Base-by-base conservation (phyloP, 2,113 vertebrate species). In the Silurus glanis region DNA sequence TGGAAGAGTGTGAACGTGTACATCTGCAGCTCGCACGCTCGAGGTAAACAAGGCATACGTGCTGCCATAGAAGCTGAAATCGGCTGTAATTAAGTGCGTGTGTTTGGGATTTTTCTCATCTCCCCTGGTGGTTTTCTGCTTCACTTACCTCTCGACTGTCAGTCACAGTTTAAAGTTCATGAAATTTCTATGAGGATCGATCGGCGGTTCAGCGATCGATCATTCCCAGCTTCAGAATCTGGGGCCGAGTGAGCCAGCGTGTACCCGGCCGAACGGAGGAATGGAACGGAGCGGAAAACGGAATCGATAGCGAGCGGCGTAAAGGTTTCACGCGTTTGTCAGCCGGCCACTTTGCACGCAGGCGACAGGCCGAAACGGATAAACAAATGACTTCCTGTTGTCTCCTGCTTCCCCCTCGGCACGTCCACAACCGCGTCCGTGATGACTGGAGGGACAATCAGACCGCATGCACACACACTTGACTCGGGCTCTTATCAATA, bases 121-220 rank as follows among this genome's bases (percentile, higher is more conserved):
- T 89, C 83, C 90, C 89, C 87, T 66, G 86, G 90, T 91, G 91
- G 86, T 86, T 84, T 86, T 53, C 67, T 83, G 75, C 86, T 91
- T 85, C 88, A 84, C 12, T 69, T 47, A 75, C 74, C 85, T 86
- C 86, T 89, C 8, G 49, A 82, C 92, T 92, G 93, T 92, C 94
- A 94, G 91, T 93, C 93, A 94, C 91, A 91, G 93, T 92, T 94
- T 94, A 94, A 93, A 93, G 91, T 94, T 94, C 93, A 95, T 94
- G 93, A 94, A 94, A 93, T 93, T 94, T 94, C 93, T 91, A 93
- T 94, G 94, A 94, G 94, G 86, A 95, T 94, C 85, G 93, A 95
- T 93, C 74, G 67, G 25, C 85, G 87, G 74, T 78, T 85, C 51
- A 28, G 49, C 87, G 92, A 94, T 93, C 93, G 93, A 94, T 95